phyloP scores from a whole-genome alignment of 2,888 invertebrate genomes.

The Alentia gelatinosa region DNA sequence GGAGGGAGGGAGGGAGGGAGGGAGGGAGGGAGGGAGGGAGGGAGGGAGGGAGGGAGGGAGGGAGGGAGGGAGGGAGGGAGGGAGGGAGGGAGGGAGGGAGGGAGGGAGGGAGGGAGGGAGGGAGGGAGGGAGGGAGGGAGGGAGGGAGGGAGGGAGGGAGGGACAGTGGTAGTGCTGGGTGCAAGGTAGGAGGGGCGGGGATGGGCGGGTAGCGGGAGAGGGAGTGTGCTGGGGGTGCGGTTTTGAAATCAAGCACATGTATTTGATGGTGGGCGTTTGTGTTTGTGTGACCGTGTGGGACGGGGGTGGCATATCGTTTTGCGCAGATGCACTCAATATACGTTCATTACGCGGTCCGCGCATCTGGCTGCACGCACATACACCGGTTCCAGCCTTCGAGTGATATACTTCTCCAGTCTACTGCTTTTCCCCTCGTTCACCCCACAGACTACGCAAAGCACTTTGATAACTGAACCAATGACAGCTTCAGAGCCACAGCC shows the following conservation, averaged over 20 bases:
- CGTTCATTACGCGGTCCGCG: too few relatives aligned
- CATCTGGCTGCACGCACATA: too few relatives aligned
- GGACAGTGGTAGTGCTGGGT: neutral
- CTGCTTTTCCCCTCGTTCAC: too few relatives aligned
- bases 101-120: constrained; percentile 10
- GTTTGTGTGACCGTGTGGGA: neutral
- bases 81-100: neutral
- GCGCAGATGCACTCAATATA: too few relatives aligned
- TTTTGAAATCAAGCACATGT: neutral
- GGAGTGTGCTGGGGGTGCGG: neutral
- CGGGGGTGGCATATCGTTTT: neutral
- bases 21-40: constrained; percentile 2
- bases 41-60: constrained; percentile 15
- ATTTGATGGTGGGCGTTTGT: neutral
- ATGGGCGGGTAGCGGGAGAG: neutral
- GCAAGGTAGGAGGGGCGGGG: neutral
- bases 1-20: neutral
- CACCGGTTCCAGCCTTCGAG: too few relatives aligned
- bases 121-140: neutral
- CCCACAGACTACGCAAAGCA: too few relatives aligned
- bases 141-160: neutral
- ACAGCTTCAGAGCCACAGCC: too few relatives aligned
- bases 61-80: neutral
- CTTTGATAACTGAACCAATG: too few relatives aligned
- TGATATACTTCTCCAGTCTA: too few relatives aligned